Evolutionary conservation across 2,888 invertebrate genomes (phyloP).

Genomic region (Sminthurinus aureus): DNA sequence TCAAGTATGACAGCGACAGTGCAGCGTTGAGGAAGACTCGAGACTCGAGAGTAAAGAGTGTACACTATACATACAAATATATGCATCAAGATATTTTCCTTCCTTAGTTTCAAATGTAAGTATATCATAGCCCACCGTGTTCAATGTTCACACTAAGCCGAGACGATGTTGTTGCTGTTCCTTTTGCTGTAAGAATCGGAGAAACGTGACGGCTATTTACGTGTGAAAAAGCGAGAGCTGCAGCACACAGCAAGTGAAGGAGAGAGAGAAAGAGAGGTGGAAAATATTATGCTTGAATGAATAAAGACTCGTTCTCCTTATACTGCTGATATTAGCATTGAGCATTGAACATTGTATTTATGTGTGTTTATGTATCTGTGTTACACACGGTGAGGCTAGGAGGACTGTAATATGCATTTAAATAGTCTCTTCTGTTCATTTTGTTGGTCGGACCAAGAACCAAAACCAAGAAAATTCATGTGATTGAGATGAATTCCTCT

Average conservation of each 20-base stretch:
- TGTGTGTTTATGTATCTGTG: no score
- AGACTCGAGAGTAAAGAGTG: no score
- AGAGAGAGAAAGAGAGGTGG: not conserved
- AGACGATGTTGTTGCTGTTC: not conserved
- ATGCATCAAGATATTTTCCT: not conserved
- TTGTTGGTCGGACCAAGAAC: not conserved
- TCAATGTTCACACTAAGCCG: not conserved
- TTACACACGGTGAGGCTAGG: not conserved
- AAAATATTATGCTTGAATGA: constrained; percentile 7
- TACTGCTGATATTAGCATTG: not conserved
- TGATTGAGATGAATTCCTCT: not conserved
- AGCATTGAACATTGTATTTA: not conserved
- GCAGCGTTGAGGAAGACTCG: no score
- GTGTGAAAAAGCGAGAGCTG: not conserved
- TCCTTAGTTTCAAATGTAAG: not conserved
- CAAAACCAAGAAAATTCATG: not conserved
- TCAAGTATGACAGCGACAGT: not conserved
- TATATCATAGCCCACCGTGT: not conserved
- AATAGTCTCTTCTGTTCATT: not conserved
- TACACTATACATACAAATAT: not conserved
- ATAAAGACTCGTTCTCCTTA: constrained; percentile 1
- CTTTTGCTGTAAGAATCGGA: not conserved
- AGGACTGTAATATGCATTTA: not conserved
- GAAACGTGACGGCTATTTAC: constrained; percentile 19
- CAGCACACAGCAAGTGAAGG: not conserved